Percentiles rank a stretch among this genome's conserved stretches.
These are phyloP conservation scores for Sebastes melanostomus DNA, from an alignment of 2,797 vertebrate genomes.

Conservation along the genomic window DNA sequence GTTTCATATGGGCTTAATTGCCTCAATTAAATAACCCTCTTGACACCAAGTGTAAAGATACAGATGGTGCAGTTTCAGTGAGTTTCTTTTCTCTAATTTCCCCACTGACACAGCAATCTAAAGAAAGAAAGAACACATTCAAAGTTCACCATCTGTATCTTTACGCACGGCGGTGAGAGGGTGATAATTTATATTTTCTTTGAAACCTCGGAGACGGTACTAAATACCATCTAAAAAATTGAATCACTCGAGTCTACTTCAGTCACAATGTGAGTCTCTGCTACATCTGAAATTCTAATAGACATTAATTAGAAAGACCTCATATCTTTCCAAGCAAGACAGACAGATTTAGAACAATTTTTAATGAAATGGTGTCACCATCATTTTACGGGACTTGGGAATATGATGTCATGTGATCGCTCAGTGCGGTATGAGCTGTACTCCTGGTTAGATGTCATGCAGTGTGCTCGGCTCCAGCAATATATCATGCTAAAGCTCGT, in stretches of 20 bases:
- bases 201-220: slow-evolving; percentile 36
- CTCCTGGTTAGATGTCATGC: background rate
- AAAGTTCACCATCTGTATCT: slow-evolving; percentile 70
- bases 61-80: slow-evolving; percentile 68
- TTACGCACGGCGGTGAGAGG: slow-evolving; percentile 28
- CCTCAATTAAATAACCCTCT: slow-evolving; percentile 62
- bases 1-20: slow-evolving; percentile 67
- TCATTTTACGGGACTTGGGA: background rate
- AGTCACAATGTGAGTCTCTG: background rate
- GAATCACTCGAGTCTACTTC: background rate
- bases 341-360: background rate
- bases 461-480: background rate
- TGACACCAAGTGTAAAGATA: slow-evolving; percentile 63
- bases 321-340: background rate
- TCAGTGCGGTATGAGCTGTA: background rate
- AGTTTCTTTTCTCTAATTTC: slow-evolving; percentile 64
- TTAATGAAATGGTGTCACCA: background rate
- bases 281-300: background rate
- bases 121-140: slow-evolving; percentile 62
- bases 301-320: slow-evolving; percentile 11
- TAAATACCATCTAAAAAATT: slow-evolving; percentile 16
- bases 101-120: slow-evolving; percentile 52
- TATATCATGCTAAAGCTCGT: background rate
- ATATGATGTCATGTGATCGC: background rate
- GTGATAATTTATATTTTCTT: slow-evolving; percentile 57